These are phyloP conservation scores for Drosophila varians DNA, from an alignment of 1,140 invertebrate species.

Conservation along the genomic window DNA sequence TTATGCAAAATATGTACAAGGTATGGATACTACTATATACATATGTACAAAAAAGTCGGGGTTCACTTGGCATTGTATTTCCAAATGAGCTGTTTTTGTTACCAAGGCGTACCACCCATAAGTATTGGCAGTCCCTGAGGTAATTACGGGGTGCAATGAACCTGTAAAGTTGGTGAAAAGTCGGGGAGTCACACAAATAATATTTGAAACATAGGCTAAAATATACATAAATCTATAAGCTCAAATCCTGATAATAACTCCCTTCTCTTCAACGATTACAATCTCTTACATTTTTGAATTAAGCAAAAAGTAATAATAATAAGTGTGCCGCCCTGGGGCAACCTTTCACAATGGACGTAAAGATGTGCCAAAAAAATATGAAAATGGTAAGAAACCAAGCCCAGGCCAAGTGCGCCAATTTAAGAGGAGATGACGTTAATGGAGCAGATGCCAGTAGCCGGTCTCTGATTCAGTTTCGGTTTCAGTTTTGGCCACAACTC, in stretches of 20 bases:
- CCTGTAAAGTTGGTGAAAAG: slow-evolving; percentile 26
- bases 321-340: slow-evolving; percentile 22
- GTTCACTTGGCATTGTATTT: slow-evolving; percentile 18
- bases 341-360: slow-evolving; percentile 63
- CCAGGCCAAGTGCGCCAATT: slow-evolving; percentile 61
- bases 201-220: neutral
- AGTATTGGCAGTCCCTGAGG: neutral
- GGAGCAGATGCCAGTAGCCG: slow-evolving; percentile 60
- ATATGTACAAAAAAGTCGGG: neutral
- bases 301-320: slow-evolving; percentile 8
- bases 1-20: slow-evolving; percentile 45
- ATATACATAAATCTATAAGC: neutral
- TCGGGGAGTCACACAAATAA: neutral
- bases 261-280: no score
- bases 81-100: neutral
- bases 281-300: neutral
- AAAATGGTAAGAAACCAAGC: slow-evolving; percentile 13
- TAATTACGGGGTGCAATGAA: slow-evolving; percentile 53
- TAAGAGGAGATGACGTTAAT: slow-evolving; percentile 55
- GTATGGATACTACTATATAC: neutral
- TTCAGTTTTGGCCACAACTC: slow-evolving; percentile 7
- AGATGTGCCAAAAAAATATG: slow-evolving; percentile 53
- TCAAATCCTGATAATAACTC: no score
- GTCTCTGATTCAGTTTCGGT: slow-evolving; percentile 30
- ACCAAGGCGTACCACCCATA: slow-evolving; percentile 6